Base-by-base conservation (phyloP, 2,797 vertebrate genomes). In the Kryptolebias ocellatus region DNA sequence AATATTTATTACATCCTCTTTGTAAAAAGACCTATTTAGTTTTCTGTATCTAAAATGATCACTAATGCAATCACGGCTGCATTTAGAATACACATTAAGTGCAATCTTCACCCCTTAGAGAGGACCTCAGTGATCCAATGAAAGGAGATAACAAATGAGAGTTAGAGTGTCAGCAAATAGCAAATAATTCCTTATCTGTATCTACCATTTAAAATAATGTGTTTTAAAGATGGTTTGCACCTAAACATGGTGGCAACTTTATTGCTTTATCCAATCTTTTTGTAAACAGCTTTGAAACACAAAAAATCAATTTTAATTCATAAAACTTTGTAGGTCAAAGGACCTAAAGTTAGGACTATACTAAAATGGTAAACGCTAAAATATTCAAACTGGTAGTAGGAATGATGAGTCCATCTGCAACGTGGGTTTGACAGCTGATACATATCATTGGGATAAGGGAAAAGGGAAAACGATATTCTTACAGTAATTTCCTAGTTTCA, bases 1-100 rank as follows among this genome's bases (percentile, higher is more conserved):
- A 95, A 95, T 93, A 95, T 95, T 95, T 95, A 94, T 95, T 94
- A 94, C 81, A 89, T 90, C 78, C 89, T 90, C 79, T 85, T 89
- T 88, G 71, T 84, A 78, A 89, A 92, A 85, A 91, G 78, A 72
- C 85, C 91, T 87, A 89, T 93, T 94, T 92, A 92, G 90, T 87
- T 60, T 39, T 72, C 82, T 90, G 86, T 94, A 91, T 90, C 87
- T 75, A 78, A 93, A 92, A 93, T 90, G 82, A 90, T 92, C 90
- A 84, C 88, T 88, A 89, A 92, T 64, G 83, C 90, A 93, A 92
- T 93, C 93, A 93, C 91, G 92, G 87, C 74, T 84, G 88, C 90
- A 91, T 94, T 90, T 92, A 91, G 89, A 94, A 87, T 73, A 73
- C 77, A 81, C 70, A 79, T 86, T 89, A 87, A 80, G 76, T 71